Base-by-base conservation (phyloP, 35 echinoderm and acorn worm species). In the Lytechinus pictus region DNA sequence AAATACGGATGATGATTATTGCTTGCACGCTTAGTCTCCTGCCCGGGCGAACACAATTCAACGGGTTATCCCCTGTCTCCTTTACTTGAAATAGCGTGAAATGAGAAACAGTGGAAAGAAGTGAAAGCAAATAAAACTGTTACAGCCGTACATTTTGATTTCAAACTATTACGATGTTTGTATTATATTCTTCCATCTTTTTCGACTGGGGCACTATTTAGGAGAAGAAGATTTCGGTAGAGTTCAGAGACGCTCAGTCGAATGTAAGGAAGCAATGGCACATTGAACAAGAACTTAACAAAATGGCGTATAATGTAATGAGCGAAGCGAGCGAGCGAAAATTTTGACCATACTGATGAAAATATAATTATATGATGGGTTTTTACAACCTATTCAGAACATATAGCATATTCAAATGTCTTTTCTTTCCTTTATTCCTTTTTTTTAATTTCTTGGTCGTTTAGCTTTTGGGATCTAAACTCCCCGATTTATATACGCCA, bases 1-100 rank as follows among this genome's bases (percentile, higher is more conserved):
- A 79, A 79, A 79, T 79, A n/a, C 66, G 66, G 66, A 79, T 79
- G 19, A 79, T 54, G 29, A 21, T 90, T 90, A 90, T 90, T 90
- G 88, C 10, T 90, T 10, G 29, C 88, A 90, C 88, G 88, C 88
- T 44, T 90, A 90, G 52, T 52, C 52, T 14, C 88, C 88, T 54
- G 88, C 28, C 66, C 66, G 66, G 66, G 66, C 66, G 66, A 7
- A 79, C 16, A 79, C 19, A 79, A 79, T 79, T 79, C 66, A 24
- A 24, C 66, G 4, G 33, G 66, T 24, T 79, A 79, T 79, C 66
- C 19, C 19, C 66, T 79, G 66, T 79, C 66, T 79, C 66, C 7
- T 79, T 60, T 16, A 12, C 66, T 79, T 79, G 66, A 79, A 79
- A 79, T 79, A 79, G 66, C 66, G 66, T 79, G 66, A 79, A 79